These are phyloP conservation scores for Psittacula derbiana DNA, from an alignment of 2,797 vertebrate species.

Conservation along the genomic window DNA sequence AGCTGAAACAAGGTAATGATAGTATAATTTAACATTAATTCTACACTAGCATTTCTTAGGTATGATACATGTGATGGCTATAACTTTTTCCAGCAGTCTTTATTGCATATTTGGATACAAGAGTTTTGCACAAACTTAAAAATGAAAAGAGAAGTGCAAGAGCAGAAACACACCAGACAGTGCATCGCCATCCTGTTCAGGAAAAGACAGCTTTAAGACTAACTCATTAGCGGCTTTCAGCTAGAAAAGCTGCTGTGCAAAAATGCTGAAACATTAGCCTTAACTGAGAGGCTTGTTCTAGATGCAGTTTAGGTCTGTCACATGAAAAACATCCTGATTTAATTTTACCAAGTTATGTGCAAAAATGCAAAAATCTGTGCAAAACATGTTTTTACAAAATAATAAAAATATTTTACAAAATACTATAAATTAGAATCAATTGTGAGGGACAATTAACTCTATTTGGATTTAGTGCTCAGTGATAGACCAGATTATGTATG, in stretches of 20 bases:
- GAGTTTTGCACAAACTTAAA: not conserved
- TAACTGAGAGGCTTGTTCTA: not conserved
- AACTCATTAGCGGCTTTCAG: not conserved
- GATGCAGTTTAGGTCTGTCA: not conserved
- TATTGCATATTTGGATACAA: not conserved
- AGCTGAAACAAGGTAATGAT: conserved; percentile 41
- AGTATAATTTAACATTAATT: not conserved
- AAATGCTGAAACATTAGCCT: not conserved
- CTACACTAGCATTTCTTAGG: not conserved
- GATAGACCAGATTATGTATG: not conserved
- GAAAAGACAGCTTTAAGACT: not conserved
- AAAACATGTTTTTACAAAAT: not conserved
- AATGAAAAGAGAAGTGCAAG: not conserved
- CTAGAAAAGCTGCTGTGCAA: not conserved
- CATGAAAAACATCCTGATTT: not conserved
- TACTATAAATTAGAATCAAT: not conserved
- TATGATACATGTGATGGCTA: not conserved
- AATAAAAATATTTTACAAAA: not conserved
- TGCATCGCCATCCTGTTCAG: not conserved
- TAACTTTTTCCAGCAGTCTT: not conserved
- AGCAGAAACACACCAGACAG: not conserved
- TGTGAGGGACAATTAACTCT: not conserved
- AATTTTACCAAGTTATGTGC: not conserved
- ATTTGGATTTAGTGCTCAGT: not conserved
- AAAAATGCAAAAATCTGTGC: not conserved